Conservation (phyloP, 2,888 invertebrate genomes). For the Stenchaetothrips biformis region DNA sequence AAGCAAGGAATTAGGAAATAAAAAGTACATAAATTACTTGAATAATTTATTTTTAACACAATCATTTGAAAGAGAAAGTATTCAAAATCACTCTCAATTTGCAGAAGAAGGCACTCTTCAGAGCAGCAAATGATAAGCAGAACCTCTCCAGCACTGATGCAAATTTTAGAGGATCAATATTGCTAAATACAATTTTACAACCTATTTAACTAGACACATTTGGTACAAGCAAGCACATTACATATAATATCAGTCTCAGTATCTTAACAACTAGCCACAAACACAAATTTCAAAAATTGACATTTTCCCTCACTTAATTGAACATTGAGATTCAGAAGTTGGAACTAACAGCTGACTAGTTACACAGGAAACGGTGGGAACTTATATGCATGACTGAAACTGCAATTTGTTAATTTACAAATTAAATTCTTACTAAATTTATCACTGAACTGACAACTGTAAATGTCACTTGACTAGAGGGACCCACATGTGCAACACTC, state of each 20-base stretch:
- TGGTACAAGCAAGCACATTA: background rate
- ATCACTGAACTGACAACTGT: background rate
- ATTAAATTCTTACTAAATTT: background rate
- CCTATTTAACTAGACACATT: no score
- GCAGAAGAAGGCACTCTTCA: no score
- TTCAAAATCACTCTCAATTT: background rate
- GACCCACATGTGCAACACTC: background rate
- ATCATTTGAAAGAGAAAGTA: background rate
- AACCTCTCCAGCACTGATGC: no score
- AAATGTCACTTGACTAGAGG: background rate
- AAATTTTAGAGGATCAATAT: no score
- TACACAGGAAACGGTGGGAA: background rate
- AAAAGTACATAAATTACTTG: background rate
- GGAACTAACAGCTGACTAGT: background rate
- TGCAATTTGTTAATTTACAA: background rate
- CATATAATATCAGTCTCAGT: background rate
- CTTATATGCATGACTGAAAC: background rate
- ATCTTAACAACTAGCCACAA: background rate
- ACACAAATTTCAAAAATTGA: background rate
- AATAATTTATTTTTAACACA: background rate
- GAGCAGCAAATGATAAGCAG: no score
- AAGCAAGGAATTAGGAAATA: background rate
- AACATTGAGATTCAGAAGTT: background rate
- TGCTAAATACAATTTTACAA: no score
- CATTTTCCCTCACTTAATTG: background rate